Base-by-base conservation (phyloP, 1,140 invertebrate species). In the Xylocopa sonorina region DNA sequence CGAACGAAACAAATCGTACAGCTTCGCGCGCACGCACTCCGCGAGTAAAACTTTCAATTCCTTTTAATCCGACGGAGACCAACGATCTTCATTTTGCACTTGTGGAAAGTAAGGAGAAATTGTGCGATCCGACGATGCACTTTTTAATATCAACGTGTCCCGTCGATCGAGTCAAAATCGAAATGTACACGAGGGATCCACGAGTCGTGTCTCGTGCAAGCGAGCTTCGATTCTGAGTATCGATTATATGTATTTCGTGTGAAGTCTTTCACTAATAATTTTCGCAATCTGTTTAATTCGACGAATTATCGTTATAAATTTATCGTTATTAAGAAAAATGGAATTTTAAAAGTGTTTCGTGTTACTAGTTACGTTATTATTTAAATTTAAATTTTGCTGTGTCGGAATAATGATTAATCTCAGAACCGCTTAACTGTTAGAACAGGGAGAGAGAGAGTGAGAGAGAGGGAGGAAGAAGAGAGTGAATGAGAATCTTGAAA, bases 121-220 rank as follows among this genome's bases (percentile, higher is more conserved):
- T 64, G 57, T 51, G 32, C 46, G 18, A 72, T 60, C 12, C 71
- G 38, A 46, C 55, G 10, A 29, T 32, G 53, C 34, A 46, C 38
- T n/a, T 29, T 62, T 46, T 34, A 41, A 78, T 32, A 66, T 38
- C 34, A 29, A 29, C 27, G 64, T 62, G 55, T 60, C 58, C 53
- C 32, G 57, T 62, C 12, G 12, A 53, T 53, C 14, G 18, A 21
- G 48, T 66, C 18, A 12, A 79, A 64, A 74, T 79, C 77, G 77
- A 74, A 60, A 64, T 74, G 68, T 79, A 73, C 68, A 74, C 60
- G 50, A 66, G 60, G 77, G 77, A 79, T 78, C 67, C 76, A 32
- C 55, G 53, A 71, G 34, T 71, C 55, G 34, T 48, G 43, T 50
- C 43, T 68, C 29, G 53, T 10, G 10, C 7, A n/a, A 55, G n/a